Evolutionary conservation across 1,140 invertebrate species (phyloP).

Genomic region (Adelges cooleyi): DNA sequence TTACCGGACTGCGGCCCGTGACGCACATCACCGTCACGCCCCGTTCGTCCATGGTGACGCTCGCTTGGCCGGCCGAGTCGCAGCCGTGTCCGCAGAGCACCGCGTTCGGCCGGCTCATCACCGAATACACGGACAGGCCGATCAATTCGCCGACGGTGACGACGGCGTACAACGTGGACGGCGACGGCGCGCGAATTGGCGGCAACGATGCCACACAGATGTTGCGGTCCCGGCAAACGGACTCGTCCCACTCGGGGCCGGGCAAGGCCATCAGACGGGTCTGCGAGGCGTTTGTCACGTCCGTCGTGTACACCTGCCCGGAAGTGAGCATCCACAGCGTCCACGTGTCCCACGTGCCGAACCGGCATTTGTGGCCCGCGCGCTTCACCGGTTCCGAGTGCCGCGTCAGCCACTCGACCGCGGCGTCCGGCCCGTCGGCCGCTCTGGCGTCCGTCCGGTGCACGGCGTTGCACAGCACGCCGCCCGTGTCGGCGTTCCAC

Average conservation of each 20-base stretch:
- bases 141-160: not conserved
- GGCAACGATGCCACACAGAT: not conserved
- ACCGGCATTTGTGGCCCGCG: not conserved
- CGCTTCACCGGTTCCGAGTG: not conserved
- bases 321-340: not conserved
- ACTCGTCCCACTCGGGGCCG: not conserved
- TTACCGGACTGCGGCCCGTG: not conserved
- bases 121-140: not conserved
- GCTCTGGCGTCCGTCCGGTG: not conserved
- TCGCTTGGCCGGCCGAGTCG: not conserved
- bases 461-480: not conserved
- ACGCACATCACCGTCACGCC: not conserved
- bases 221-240: not conserved
- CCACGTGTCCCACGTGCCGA: not conserved
- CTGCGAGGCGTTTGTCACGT: not conserved
- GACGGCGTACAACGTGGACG: not conserved
- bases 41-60: not conserved
- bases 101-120: not conserved
- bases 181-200: not conserved
- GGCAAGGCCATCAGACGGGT: not conserved
- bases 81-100: not conserved
- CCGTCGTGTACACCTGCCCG: not conserved
- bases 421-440: not conserved
- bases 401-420: not conserved
- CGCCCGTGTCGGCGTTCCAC: not conserved